phyloP scores from a whole-genome alignment of 2,797 vertebrate genomes.

The Rhynchotus rufescens region DNA sequence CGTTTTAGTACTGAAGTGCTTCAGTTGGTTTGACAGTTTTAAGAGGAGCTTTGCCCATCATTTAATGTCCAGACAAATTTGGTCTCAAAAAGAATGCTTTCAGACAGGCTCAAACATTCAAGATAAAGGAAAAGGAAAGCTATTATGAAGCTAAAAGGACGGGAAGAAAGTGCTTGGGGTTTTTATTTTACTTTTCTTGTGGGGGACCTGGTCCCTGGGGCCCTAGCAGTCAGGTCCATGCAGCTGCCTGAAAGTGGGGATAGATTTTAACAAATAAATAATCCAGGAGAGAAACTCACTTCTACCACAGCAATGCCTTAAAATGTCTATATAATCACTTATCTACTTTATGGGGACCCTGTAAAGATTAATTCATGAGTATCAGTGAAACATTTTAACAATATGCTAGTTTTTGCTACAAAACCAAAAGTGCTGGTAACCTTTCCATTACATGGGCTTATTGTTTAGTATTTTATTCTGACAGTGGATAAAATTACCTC shows the following conservation, averaged over 20 bases:
- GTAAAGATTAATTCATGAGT: neutral
- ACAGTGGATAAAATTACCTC: neutral
- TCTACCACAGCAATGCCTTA: neutral
- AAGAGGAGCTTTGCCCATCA: neutral
- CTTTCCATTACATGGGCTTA: neutral
- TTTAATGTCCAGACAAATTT: neutral
- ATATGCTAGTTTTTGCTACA: neutral
- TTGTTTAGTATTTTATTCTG: neutral
- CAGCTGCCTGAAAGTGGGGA: neutral
- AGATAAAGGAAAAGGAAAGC: neutral
- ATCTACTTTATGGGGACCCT: neutral
- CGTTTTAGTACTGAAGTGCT: neutral
- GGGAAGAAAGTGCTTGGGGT: neutral
- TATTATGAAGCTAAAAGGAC: neutral
- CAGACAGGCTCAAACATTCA: neutral
- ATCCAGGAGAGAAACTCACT: neutral
- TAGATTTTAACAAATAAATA: too few relatives aligned
- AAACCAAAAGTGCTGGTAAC: neutral
- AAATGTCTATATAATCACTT: neutral
- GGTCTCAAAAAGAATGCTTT: neutral
- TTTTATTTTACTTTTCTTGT: neutral
- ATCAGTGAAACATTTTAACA: neutral
- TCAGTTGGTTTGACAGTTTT: neutral
- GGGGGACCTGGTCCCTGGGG: neutral
- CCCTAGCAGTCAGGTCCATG: neutral